These are phyloP conservation scores for Drosophila carrolli DNA, from an alignment of 1,140 invertebrate species.

Conservation along the genomic window DNA sequence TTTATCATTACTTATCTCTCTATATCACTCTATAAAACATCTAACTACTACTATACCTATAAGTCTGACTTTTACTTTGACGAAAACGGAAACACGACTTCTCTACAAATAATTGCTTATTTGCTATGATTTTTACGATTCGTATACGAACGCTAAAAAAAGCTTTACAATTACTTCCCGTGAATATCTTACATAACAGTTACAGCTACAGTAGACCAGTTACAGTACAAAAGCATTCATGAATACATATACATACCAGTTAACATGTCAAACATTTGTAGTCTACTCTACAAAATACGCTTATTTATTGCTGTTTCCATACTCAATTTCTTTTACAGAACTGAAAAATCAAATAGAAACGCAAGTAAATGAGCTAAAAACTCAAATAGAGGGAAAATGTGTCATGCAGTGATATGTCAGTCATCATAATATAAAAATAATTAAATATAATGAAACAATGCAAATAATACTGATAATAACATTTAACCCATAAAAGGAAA, in stretches of 20 bases:
- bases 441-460: slow-evolving; percentile 26
- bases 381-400: slow-evolving; percentile 97
- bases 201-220: slow-evolving; percentile 20
- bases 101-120: neutral
- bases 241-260: slow-evolving; percentile 81
- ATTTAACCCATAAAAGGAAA: slow-evolving; percentile 52
- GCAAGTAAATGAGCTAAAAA: slow-evolving; percentile 96
- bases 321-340: slow-evolving; percentile 89
- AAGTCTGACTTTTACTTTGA: slow-evolving; percentile 11
- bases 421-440: slow-evolving; percentile 71
- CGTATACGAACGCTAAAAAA: neutral
- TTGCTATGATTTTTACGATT: slow-evolving; percentile 4
- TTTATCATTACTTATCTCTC: slow-evolving; percentile 13
- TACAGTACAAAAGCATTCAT: slow-evolving; percentile 56
- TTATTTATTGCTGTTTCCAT: slow-evolving; percentile 85
- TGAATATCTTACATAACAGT: slow-evolving; percentile 11
- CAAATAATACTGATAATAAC: slow-evolving; percentile 38
- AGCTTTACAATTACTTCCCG: no score
- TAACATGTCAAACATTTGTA: slow-evolving; percentile 77
- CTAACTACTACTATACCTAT: slow-evolving; percentile 32
- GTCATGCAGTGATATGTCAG: slow-evolving; percentile 91
- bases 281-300: slow-evolving; percentile 84
- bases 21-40: slow-evolving; percentile 6
- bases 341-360: slow-evolving; percentile 97
- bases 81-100: neutral